Conservation (phyloP, 30 jellyfish, hydroid and myxozoan genomes). For the Aurelia coerulea region DNA sequence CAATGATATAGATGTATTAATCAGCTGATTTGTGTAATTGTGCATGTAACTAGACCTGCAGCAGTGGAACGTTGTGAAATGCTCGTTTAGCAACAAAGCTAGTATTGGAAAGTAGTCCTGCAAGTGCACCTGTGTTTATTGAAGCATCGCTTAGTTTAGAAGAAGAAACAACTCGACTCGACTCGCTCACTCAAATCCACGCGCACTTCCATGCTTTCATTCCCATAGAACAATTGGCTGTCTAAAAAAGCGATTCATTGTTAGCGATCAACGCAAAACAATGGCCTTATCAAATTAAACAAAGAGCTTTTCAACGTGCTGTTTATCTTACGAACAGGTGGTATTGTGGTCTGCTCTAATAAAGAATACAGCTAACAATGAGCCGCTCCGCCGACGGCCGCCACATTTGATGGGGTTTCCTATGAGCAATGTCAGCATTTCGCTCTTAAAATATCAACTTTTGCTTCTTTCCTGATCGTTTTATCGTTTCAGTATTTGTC, state of each 20-base stretch:
- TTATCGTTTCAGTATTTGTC: no score
- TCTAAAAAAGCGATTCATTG: conserved; percentile 61
- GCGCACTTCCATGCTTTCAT: conserved; percentile 70
- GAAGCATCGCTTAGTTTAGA: conserved; percentile 34
- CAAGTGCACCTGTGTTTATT: conserved; percentile 65
- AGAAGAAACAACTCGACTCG: conserved; percentile 14
- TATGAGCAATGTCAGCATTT: no score
- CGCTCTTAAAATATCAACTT: no score
- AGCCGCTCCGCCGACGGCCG: conserved; percentile 7
- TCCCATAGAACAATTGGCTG: conserved; percentile 59
- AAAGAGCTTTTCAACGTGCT: conserved; percentile 60
- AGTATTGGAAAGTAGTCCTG: conserved; percentile 24
- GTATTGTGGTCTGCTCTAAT: conserved; percentile 46
- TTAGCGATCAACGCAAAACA: conserved; percentile 68
- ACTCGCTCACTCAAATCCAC: conserved; percentile 40
- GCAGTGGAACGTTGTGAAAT: not conserved
- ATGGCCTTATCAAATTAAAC: conserved; percentile 66
- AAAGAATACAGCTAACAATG: conserved; percentile 2
- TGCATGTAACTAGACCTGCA: conserved; percentile 8
- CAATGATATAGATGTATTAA: not conserved
- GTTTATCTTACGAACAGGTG: conserved; percentile 73
- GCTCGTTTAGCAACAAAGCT: conserved; percentile 8
- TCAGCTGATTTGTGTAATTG: conserved; percentile 4
- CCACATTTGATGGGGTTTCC: no score
- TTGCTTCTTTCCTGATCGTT: no score